Conservation (phyloP, 2,113 vertebrate genomes). For the Sorex fumeus region DNA sequence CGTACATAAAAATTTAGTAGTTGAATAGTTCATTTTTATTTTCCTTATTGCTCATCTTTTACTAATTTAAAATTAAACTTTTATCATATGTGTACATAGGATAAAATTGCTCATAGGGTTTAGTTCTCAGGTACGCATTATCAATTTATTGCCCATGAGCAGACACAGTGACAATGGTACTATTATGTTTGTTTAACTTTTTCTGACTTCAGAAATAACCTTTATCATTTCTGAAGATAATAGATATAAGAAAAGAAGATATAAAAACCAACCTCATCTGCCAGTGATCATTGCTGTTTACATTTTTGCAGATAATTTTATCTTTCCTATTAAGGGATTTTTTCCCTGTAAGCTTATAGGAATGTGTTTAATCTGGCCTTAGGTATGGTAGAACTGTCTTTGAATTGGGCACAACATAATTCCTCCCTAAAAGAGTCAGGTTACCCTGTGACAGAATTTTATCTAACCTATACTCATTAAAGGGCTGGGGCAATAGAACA, state of each 20-base stretch:
- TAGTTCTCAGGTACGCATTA: not conserved
- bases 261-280: slow-evolving; percentile 9
- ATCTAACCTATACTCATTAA: not conserved
- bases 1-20: not conserved
- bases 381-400: not conserved
- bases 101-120: not conserved
- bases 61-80: not conserved
- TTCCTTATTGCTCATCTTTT: not conserved
- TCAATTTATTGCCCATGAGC: too few relatives aligned
- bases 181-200: slow-evolving; percentile 17
- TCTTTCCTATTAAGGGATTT: not conserved
- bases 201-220: not conserved
- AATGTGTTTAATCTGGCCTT: not conserved
- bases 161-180: not conserved
- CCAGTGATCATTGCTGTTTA: not conserved
- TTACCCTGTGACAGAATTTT: slow-evolving; percentile 1
- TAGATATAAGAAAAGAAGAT: not conserved
- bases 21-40: not conserved
- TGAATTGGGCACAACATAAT: not conserved
- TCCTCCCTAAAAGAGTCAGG: slow-evolving; percentile 10
- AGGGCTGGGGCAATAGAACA: too few relatives aligned
- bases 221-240: not conserved
- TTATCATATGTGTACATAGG: not conserved
- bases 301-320: slow-evolving; percentile 19
- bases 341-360: not conserved